A percentile compares a stretch with the other conserved stretches of the same genome.
phyloP scores from a whole-genome alignment of 1,140 invertebrate species.

The Zaprionus capensis region DNA sequence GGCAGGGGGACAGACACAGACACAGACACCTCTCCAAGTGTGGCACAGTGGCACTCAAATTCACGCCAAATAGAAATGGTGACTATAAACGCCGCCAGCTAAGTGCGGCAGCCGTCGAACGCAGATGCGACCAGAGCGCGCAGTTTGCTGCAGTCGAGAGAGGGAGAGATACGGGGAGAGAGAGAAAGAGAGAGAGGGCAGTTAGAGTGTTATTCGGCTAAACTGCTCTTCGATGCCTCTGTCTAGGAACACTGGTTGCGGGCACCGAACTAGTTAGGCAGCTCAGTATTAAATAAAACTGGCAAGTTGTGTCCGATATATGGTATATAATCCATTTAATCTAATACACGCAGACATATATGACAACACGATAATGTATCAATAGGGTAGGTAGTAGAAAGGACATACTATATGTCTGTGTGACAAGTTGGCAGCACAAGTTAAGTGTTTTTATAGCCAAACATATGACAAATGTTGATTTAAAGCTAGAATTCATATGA shows the following conservation, averaged over 20 bases:
- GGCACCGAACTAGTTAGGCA: not conserved
- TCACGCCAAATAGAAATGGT: conserved; percentile 50
- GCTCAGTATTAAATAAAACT: no score
- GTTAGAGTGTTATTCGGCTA: not conserved
- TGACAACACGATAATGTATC: not conserved
- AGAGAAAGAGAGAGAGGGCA: not conserved
- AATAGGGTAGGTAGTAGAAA: no score
- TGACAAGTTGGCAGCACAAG: no score
- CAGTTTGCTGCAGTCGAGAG: not conserved
- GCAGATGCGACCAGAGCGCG: conserved; percentile 22
- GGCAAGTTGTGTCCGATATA: no score
- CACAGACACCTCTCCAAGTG: conserved; percentile 9
- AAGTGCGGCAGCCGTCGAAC: conserved; percentile 50
- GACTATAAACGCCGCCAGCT: conserved; percentile 53
- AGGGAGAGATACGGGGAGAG: not conserved
- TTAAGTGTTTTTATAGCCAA: not conserved
- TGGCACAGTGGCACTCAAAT: conserved; percentile 42
- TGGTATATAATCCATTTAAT: no score
- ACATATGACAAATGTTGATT: not conserved
- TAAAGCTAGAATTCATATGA: not conserved
- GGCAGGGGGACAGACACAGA: not conserved
- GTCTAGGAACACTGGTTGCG: conserved; percentile 10
- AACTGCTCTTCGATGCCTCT: not conserved
- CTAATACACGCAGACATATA: no score
- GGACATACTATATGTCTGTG: no score